These are phyloP conservation scores for Urocolius indicus DNA, from an alignment of 2,113 vertebrate genomes.

Conservation along the genomic window DNA sequence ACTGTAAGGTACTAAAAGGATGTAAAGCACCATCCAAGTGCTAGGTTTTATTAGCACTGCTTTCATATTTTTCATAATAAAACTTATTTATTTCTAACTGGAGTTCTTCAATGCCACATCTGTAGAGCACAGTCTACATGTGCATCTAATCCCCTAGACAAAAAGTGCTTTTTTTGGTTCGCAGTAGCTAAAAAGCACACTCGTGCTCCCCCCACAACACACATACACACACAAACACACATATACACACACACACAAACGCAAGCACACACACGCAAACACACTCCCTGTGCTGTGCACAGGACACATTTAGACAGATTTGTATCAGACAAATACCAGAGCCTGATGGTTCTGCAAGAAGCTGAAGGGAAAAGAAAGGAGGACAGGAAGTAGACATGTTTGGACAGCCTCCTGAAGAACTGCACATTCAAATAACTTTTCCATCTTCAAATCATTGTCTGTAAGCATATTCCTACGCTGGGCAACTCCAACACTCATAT, in stretches of 20 bases:
- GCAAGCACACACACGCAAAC: not conserved
- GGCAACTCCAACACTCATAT: not conserved
- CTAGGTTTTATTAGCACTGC: not conserved
- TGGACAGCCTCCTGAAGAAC: not conserved
- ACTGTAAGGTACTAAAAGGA: not conserved
- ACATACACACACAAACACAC: no score
- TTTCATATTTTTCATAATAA: not conserved
- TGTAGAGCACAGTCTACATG: not conserved
- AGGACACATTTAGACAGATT: not conserved
- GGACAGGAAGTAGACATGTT: not conserved
- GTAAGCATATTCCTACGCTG: not conserved
- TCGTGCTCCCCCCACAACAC: not conserved
- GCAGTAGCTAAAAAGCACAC: not conserved
- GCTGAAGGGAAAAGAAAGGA: not conserved
- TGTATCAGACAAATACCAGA: not conserved
- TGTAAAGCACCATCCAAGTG: not conserved
- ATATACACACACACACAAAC: no score
- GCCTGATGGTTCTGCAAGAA: not conserved
- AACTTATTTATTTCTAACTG: not conserved
- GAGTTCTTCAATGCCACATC: not conserved
- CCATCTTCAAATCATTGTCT: not conserved
- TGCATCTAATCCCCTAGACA: not conserved
- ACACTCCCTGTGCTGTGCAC: fast-evolving
- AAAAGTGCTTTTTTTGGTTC: not conserved
- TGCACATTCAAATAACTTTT: not conserved